A percentile compares a stretch with the other conserved stretches of the same genome.
Conservation (phyloP, 2,113 vertebrate species). For the Sarotherodon lohbergeri region DNA sequence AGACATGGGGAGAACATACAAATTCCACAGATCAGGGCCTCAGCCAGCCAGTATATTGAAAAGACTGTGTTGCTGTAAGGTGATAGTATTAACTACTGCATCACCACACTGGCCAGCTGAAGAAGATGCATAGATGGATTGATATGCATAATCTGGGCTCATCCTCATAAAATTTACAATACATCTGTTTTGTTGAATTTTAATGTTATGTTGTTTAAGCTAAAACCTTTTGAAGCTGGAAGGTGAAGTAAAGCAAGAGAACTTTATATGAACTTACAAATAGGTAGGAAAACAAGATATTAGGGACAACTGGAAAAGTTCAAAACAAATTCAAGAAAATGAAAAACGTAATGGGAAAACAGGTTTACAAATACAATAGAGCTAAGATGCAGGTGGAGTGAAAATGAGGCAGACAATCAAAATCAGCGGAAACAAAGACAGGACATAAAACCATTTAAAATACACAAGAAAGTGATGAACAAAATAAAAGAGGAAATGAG, state of each 20-base stretch:
- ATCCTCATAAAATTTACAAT: neutral
- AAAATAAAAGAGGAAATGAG: neutral
- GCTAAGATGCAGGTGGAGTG: neutral
- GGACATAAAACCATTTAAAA: neutral
- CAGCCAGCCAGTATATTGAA: neutral
- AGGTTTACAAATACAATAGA: neutral
- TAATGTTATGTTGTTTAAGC: neutral
- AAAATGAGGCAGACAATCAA: neutral
- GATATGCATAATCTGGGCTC: neutral
- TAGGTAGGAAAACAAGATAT: neutral
- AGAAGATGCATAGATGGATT: neutral
- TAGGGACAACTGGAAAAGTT: neutral
- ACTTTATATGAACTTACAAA: neutral
- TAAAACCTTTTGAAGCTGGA: neutral
- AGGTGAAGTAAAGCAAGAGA: neutral
- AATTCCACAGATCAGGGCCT: neutral
- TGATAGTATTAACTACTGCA: neutral
- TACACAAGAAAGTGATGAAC: neutral
- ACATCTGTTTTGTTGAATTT: neutral
- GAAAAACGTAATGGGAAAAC: neutral
- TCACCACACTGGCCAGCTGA: neutral
- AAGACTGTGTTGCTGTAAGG: neutral
- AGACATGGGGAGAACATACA: neutral
- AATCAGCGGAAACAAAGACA: neutral
- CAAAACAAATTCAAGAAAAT: neutral